These are phyloP conservation scores for Miniopterus natalensis DNA, from an alignment of 2,113 vertebrate genomes.

Conservation along the genomic window DNA sequence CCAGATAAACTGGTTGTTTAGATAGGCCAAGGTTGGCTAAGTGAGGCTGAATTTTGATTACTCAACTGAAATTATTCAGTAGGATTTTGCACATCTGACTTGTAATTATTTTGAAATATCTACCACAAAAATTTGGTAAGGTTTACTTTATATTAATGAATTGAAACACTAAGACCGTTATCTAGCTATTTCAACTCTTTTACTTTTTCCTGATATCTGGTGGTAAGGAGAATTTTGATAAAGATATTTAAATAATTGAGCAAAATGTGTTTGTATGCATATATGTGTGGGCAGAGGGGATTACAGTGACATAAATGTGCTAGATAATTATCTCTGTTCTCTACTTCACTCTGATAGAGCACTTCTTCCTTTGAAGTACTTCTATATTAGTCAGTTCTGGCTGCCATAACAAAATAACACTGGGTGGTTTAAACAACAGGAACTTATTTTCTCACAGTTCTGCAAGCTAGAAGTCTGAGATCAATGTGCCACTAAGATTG, in stretches of 20 bases:
- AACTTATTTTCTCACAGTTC: not conserved
- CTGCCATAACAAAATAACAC: not conserved
- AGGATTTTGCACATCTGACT: conserved; percentile 57
- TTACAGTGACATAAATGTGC: not conserved
- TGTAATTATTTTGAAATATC: conserved; percentile 47
- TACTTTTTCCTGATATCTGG: not conserved
- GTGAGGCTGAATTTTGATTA: conserved; percentile 39
- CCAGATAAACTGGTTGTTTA: conserved; percentile 57
- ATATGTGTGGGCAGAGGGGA: too few species aligned
- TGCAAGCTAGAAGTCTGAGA: not conserved
- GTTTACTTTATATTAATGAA: not conserved
- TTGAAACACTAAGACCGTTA: conserved; percentile 3
- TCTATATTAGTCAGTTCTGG: not conserved
- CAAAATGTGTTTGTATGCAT: not conserved
- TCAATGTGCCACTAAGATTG: not conserved
- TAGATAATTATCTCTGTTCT: not conserved
- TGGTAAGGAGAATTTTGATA: conserved; percentile 36
- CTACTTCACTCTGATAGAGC: not conserved
- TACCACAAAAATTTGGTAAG: not conserved
- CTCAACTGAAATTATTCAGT: conserved; percentile 46
- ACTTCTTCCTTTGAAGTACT: not conserved
- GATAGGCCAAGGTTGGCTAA: not conserved
- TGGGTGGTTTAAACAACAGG: not conserved
- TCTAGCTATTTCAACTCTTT: conserved; percentile 9
- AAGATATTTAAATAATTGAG: conserved; percentile 43